phyloP scores from a whole-genome alignment of 2,113 vertebrate species.

The Apteryx owenii region DNA sequence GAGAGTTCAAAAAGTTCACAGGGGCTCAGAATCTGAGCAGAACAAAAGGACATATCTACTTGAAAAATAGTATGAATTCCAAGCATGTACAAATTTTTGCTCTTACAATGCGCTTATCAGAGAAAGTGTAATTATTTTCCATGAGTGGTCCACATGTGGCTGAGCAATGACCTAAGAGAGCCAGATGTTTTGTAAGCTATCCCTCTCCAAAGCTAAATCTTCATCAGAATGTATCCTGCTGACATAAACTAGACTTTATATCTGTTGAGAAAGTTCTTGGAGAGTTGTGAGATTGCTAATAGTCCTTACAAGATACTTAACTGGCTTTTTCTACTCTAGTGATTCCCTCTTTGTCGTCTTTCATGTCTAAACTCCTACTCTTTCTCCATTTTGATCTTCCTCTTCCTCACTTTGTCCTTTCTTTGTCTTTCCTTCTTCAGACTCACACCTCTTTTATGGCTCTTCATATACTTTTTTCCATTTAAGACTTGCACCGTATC shows the following conservation, averaged over 20 bases:
- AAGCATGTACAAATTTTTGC: not conserved
- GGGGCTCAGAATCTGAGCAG: not conserved
- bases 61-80: conserved; percentile 12
- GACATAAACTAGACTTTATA: not conserved
- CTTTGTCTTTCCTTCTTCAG: not conserved
- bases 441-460: not conserved
- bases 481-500: not conserved
- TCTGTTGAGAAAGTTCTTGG: not conserved
- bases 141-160: not conserved
- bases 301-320: not conserved
- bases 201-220: not conserved
- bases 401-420: not conserved
- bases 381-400: not conserved
- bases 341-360: not conserved
- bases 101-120: not conserved
- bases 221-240: not conserved
- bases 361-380: not conserved
- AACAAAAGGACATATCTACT: not conserved
- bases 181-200: not conserved
- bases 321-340: not conserved
- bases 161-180: not conserved
- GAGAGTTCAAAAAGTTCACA: conserved; percentile 33
- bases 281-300: not conserved
- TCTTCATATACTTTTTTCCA: not conserved
- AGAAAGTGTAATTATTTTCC: not conserved